phyloP scores from a whole-genome alignment of 2,113 vertebrate species.

The Protobothrops flavoviridis region DNA sequence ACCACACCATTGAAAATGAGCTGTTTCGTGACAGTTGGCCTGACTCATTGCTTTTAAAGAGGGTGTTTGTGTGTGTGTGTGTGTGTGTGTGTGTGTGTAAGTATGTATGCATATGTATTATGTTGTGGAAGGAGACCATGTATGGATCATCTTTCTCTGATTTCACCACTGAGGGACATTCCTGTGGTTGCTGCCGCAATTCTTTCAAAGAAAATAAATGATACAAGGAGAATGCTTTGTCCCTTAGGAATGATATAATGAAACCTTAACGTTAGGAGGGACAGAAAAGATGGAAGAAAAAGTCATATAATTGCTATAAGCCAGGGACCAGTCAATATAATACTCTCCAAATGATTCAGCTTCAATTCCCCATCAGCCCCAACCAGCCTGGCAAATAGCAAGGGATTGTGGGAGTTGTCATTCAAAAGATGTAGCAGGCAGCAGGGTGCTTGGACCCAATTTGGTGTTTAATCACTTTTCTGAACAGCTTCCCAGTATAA shows the following conservation, averaged over 20 bases:
- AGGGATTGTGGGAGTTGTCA: neutral
- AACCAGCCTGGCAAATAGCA: neutral
- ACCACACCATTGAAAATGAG: slow-evolving; percentile 24
- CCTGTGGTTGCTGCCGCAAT: slow-evolving; percentile 21
- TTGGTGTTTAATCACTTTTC: neutral
- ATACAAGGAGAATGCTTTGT: neutral
- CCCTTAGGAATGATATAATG: slow-evolving; percentile 17
- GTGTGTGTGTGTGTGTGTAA: neutral
- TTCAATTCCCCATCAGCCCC: neutral
- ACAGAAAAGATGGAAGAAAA: neutral
- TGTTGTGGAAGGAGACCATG: neutral
- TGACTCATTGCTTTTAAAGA: neutral
- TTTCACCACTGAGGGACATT: slow-evolving; percentile 14
- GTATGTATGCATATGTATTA: neutral
- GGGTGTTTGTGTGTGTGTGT: too few species aligned
- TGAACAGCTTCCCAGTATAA: neutral
- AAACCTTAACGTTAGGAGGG: neutral
- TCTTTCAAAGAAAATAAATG: slow-evolving; percentile 14
- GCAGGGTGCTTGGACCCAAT: neutral
- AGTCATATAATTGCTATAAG: neutral
- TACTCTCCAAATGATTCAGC: neutral
- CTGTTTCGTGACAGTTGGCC: slow-evolving; percentile 24
- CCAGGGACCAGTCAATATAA: neutral
- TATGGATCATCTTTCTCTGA: slow-evolving; percentile 16
- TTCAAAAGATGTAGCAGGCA: neutral